Base-by-base conservation (phyloP, 2,113 vertebrate species). In the Urocynchramus pylzowi region DNA sequence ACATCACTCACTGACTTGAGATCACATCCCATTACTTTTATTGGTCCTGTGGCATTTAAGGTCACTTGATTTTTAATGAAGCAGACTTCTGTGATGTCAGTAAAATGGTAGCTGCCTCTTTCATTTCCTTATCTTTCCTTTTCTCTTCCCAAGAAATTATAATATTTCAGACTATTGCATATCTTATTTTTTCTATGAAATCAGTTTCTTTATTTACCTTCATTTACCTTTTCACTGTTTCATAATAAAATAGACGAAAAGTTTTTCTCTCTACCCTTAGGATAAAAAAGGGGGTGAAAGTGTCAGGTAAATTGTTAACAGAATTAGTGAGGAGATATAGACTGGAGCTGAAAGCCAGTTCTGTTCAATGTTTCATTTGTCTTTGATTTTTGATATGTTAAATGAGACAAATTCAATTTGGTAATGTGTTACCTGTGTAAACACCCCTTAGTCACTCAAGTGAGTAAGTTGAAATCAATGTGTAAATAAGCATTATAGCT, bases 11-110 rank as follows among this genome's bases (percentile, higher is more conserved):
- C 64, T 94, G 90, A 84, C 75, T 97, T 87, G 75, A 94, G 67
- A 95, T 95, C 93, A 94, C 79, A 97, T 93, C 74, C 95, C 96
- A 93, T 98, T 97, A 97, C 70, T 91, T 97, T 96, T 96, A 97
- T 96, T 77, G 75, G 69, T 18, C 92, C 54, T 73, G 45, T 95
- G 93, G 80, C 95, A 87, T 92, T 88, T 95, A 96, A 97, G 92
- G 95, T 96, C 95, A 95, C 82, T 93, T 84, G 63, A 53, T 88
- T 90, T 67, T 95, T 95, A 94, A 84, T 90, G 60, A 39, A 69
- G 39, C 41, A 57, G 27, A 80, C 89, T 84, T 60, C 41, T 88
- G 76, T 83, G 28, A 83, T 93, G 74, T 90, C 83, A 81, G 49
- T 91, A 93, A 97, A 88, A 95, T 50, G 4, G 53, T 83, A 90